Base-by-base conservation (phyloP, 2,113 vertebrate species). In the Actenoides lindsayi region DNA sequence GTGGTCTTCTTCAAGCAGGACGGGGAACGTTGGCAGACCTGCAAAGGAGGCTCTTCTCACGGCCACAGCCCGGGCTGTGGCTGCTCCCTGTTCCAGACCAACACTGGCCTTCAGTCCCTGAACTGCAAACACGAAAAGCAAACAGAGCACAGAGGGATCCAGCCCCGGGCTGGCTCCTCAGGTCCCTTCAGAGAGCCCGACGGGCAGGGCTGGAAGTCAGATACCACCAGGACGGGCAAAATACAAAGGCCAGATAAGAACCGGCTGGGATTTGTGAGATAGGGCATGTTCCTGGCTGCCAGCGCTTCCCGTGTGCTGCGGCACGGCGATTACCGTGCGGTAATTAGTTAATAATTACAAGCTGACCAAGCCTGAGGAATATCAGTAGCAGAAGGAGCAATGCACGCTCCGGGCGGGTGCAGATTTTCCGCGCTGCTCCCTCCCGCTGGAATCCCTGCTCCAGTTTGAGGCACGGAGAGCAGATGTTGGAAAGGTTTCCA, bases 321-420 rank as follows among this genome's bases (percentile, higher is more conserved):
- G 83, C 60, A 51, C 65, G 7, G 50, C 2, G 57, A 83, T 57
- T 65, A 25, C 51, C 15, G 35, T 7, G 41, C 56, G 20, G 48
- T 63, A 68, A 87, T 93, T 59, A 89, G 85, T 94, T 89, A 94
- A 91, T 93, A 87, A 96, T 95, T 95, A 93, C 63, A 87, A 63
- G 59, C 64, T 87, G 89, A 57, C 51, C 92, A 71, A 37, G 37
- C 78, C 68, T 27, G 12, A 6, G 82, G 91, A 83, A 7, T 39
- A 76, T 39, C 42, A 44, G 73, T 3, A 37, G 77, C 85, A 81
- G 88, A 30, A 89, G 85, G 67, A 91, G 84, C 39, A 16, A 33
- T 11, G 6, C 0, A 17, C 2, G 46, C 90, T 74, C n/a, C 5
- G 20, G 88, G 81, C 56, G 83, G 81, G 56, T 1, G 27, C 21